phyloP scores from a whole-genome alignment of 1,140 invertebrate genomes.

The Aricia agestis region DNA sequence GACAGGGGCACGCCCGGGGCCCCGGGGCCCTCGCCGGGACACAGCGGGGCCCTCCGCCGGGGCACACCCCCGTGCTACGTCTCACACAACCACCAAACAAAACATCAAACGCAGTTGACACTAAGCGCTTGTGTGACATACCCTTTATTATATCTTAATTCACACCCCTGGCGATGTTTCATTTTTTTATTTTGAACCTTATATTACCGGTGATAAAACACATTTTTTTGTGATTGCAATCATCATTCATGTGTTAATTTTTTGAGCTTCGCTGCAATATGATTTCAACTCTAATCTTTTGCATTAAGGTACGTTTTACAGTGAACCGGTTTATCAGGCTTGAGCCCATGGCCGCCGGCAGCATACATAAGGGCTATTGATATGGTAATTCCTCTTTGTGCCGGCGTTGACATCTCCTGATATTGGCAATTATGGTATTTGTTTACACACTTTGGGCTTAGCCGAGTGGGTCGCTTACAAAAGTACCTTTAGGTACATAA shows the following conservation, averaged over 20 bases:
- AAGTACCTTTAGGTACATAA: background rate
- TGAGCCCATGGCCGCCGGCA: constrained; percentile 43
- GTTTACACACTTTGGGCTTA: background rate
- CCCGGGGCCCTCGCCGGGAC: background rate
- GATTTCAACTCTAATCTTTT: constrained; percentile 31
- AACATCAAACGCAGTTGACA: constrained; percentile 67
- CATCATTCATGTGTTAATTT: background rate
- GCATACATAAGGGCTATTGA: constrained; percentile 61
- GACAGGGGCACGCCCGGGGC: background rate
- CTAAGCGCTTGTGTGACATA: constrained; percentile 61
- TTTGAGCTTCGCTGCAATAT: background rate
- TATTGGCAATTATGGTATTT: background rate
- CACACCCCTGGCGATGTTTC: constrained; percentile 57
- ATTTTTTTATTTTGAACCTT: constrained; percentile 8
- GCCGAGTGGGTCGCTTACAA: constrained; percentile 9
- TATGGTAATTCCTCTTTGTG: constrained; percentile 56
- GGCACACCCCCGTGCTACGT: background rate
- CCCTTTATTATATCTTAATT: constrained; percentile 69
- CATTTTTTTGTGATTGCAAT: background rate
- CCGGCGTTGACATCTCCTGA: constrained; percentile 24
- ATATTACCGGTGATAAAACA: background rate
- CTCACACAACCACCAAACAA: constrained; percentile 10
- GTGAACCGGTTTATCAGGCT: background rate
- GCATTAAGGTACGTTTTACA: constrained; percentile 30
- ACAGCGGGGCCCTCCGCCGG: background rate